Evolutionary conservation across 2,113 vertebrate species (phyloP), one percentile per base, ranked within the genome.

Genomic region (Mobula birostris): DNA sequence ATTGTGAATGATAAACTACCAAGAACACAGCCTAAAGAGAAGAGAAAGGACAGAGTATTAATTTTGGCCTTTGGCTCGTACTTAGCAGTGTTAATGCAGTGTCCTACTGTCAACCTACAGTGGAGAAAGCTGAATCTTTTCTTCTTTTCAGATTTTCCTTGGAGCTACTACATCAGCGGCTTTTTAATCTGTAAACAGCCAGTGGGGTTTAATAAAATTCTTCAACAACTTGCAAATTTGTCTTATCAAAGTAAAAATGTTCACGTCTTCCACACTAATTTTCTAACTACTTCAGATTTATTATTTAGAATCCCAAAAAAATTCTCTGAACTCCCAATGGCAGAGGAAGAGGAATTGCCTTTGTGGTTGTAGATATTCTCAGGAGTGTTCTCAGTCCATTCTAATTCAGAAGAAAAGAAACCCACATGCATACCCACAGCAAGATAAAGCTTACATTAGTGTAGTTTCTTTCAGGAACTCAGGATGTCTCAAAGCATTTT

Each of bases 141-240:
- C 48, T 92, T 93, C 36, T 74, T 56, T 48, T 48, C 36, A 56
- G 32, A 17, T 24, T 70, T 19, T 48, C 0, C 68, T 12, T 17
- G 24, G 27, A 48, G 29, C 36, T 72, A 76, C 32, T 29, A 9
- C 72, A 70, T 93, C 91, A 74, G 91, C 70, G 56, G 70, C 40
- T 72, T 93, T 93, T 93, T 36, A 56, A 29, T 93, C 66, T 76
- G 91, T 76, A 93, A 93, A 74, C 70, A 74, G 0, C 0, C 63
- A 21, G 91, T 29, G 24, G 70, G 9, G 21, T 66, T 76, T 93
- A 93, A 93, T 93, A 74, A 93, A 93, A 93, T 90, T 32, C 85
- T 24, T 21, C 90, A 56, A 70, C 68, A 93, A 56, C 91, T 48
- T 93, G 68, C 40, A 93, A 74, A 56, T 93, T 27, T 56, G 36